A percentile compares a stretch with the other conserved stretches of the same genome.
phyloP scores from a whole-genome alignment of 2,113 vertebrate genomes.

The Psammodynastes pulverulentus region DNA sequence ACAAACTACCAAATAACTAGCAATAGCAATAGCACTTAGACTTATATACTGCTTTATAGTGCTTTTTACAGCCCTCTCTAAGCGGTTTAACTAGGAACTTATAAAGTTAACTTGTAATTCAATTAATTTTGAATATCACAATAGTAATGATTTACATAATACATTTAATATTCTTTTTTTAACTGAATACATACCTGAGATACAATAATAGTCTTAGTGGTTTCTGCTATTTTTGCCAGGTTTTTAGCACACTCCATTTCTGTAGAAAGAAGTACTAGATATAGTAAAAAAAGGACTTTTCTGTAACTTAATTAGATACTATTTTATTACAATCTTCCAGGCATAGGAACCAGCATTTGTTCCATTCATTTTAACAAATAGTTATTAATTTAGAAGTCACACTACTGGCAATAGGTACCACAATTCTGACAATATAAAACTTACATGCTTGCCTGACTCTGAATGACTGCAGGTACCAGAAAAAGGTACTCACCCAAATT shows the following conservation, averaged over 20 bases:
- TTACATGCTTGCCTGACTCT: not conserved
- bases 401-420: slow-evolving; percentile 67
- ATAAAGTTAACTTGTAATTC: not conserved
- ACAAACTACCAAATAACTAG: not conserved
- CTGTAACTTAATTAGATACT: slow-evolving; percentile 14
- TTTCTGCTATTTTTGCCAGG: slow-evolving; percentile 92
- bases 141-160: not conserved
- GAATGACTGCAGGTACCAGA: slow-evolving; percentile 37
- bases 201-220: slow-evolving; percentile 82
- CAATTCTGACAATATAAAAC: slow-evolving; percentile 54
- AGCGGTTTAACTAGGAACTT: too few relatives aligned
- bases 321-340: slow-evolving; percentile 47
- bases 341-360: slow-evolving; percentile 49
- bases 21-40: too few relatives aligned
- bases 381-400: slow-evolving; percentile 66
- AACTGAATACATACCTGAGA: slow-evolving; percentile 79
- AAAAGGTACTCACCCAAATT: slow-evolving; percentile 84
- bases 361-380: slow-evolving; percentile 54
- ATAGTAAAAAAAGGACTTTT: slow-evolving; percentile 9
- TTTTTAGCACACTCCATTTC: slow-evolving; percentile 92
- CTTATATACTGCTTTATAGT: too few relatives aligned
- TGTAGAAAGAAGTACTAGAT: slow-evolving; percentile 54
- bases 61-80: too few relatives aligned
- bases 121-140: not conserved
- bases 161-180: not conserved